Base-by-base conservation (phyloP, 2,797 vertebrate genomes). In the Anniella stebbinsi region DNA sequence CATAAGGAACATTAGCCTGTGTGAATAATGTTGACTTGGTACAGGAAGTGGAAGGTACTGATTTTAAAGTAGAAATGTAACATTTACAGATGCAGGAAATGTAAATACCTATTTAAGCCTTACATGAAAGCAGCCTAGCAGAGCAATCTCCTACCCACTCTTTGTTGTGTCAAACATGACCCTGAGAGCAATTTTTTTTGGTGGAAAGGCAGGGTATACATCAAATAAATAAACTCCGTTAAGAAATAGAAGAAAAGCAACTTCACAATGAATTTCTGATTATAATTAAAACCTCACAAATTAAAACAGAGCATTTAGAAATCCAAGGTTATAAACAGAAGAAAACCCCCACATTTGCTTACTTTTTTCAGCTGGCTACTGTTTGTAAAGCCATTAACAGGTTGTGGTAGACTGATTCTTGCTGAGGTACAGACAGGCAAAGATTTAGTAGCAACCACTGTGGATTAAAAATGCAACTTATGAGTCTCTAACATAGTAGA, bases 231-330 rank as follows among this genome's bases (percentile, higher is more conserved):
- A 63, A 63, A 54, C 30, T 84, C 10, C 73, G 4, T 33, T 87
- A 80, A 83, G 48, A 82, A 81, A 11, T 48, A 54, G 4, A 10
- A 83, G 33, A 48, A 33, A 82, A 78, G 67, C 80, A 84, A 70
- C 21, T 33, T 63, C 41, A 80, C 36, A 84, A 38, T 12, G 8
- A 28, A 63, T 84, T 73, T 28, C 30, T 38, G 23, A 13, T 9
- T 66, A 25, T 9, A 72, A 88, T 38, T 45, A 70, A 87, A 73
- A 9, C 15, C 13, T 86, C 38, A 60, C 63, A 75, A 77, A 69
- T 77, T 69, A 84, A 84, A 73, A n/a, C 21, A 86, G 87, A 41
- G 33, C 28, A 82, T 80, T 91, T 89, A 80, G 86, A 93, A 94
- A 90, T 48, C 33, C 84, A 6, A 86, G 54, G 6, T 33, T 38